Conservation (phyloP, 2,113 vertebrate species). For the Himantopus leucocephalus region DNA sequence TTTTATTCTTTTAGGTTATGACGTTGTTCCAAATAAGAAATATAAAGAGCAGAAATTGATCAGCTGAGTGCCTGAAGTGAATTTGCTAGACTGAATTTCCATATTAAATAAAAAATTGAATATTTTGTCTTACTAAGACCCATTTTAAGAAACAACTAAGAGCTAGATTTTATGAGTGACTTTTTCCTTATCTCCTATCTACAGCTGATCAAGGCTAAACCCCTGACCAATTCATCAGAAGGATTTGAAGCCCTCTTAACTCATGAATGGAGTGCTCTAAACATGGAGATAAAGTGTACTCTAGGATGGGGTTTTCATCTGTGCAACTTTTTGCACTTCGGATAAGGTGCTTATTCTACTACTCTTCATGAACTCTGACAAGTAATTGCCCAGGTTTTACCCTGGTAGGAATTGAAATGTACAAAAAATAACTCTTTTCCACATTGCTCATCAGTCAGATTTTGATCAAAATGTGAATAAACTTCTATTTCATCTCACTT, state of each 20-base stretch:
- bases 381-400: not conserved
- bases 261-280: not conserved
- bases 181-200: not conserved
- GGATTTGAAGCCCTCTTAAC: not conserved
- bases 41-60: not conserved
- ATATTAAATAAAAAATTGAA: not conserved
- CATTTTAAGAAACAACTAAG: not conserved
- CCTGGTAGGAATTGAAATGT: not conserved
- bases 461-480: not conserved
- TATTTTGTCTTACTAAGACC: not conserved
- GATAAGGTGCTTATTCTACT: not conserved
- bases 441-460: not conserved
- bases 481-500: not conserved
- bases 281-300: not conserved
- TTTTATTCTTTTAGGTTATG: not conserved
- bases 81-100: not conserved
- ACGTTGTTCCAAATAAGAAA: not conserved
- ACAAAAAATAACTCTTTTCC: not conserved
- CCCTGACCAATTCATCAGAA: not conserved
- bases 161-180: not conserved
- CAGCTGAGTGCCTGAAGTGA: not conserved
- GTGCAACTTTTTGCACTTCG: not conserved
- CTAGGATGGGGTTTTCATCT: not conserved
- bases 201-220: not conserved
- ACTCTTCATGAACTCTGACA: not conserved